A percentile compares a stretch with the other conserved stretches of the same genome.
Conservation (phyloP, 2,113 vertebrate genomes). For the Amphilophus citrinellus region DNA sequence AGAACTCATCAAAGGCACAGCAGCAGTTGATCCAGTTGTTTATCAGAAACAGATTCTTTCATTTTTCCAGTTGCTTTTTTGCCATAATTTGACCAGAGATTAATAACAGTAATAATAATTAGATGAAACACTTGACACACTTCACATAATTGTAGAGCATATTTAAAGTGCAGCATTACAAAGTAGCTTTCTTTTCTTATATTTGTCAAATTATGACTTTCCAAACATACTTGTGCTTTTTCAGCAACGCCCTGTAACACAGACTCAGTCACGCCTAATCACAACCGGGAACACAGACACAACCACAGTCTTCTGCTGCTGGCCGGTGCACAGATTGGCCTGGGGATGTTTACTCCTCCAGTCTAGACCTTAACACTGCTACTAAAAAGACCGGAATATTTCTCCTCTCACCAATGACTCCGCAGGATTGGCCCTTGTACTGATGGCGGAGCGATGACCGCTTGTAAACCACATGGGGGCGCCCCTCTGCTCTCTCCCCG, state of each 20-base stretch:
- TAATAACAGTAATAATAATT: background rate
- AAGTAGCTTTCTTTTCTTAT: slow-evolving; percentile 5
- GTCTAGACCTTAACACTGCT: slow-evolving; percentile 16
- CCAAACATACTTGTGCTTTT: slow-evolving; percentile 41
- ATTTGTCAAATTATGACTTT: slow-evolving; percentile 28
- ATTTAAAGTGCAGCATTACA: background rate
- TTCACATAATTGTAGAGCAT: background rate
- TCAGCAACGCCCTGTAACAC: slow-evolving; percentile 47
- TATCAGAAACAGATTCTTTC: background rate
- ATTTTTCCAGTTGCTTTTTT: background rate
- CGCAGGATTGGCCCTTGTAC: slow-evolving; percentile 96
- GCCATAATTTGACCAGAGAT: background rate
- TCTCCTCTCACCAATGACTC: slow-evolving; percentile 89
- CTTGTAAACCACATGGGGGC: slow-evolving; percentile 97
- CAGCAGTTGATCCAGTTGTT: background rate
- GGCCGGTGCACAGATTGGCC: slow-evolving; percentile 29
- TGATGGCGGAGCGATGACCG: slow-evolving; percentile 94
- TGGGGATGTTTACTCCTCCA: background rate
- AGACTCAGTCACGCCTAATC: slow-evolving; percentile 51
- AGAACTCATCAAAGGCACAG: background rate
- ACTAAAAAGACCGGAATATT: slow-evolving; percentile 26
- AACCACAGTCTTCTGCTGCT: slow-evolving; percentile 50
- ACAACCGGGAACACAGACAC: slow-evolving; percentile 43
- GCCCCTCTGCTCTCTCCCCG: slow-evolving; percentile 84
- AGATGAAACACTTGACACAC: background rate